These are phyloP conservation scores for Coryphaenoides rupestris DNA, from an alignment of 2,113 vertebrate genomes.

Conservation along the genomic window DNA sequence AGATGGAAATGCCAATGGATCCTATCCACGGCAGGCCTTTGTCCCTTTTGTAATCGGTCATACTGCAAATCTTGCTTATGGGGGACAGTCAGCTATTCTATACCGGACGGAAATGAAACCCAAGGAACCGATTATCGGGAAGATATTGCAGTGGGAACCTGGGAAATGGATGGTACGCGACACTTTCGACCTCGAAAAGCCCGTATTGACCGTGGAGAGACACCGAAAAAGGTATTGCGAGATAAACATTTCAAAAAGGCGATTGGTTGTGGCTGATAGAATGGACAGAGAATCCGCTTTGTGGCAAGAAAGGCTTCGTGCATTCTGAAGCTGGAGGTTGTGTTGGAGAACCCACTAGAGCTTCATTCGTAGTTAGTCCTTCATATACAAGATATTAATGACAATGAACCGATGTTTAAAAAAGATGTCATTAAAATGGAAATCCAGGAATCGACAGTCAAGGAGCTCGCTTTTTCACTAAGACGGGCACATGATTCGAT, in stretches of 20 bases:
- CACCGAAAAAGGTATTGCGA: slow-evolving; percentile 51
- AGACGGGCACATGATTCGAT: slow-evolving; percentile 63
- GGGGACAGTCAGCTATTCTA: slow-evolving; percentile 60
- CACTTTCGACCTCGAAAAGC: slow-evolving; percentile 38
- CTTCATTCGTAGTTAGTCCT: slow-evolving; percentile 48
- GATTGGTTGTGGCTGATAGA: slow-evolving; percentile 52
- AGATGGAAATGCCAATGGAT: neutral
- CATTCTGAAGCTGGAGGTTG: slow-evolving; percentile 56
- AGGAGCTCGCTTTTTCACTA: slow-evolving; percentile 50
- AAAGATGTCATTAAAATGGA: slow-evolving; percentile 43
- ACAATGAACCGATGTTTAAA: slow-evolving; percentile 63
- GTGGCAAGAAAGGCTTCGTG: slow-evolving; percentile 31
- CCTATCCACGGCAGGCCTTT: neutral
- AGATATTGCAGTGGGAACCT: slow-evolving; percentile 58
- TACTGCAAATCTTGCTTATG: slow-evolving; percentile 29
- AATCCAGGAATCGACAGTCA: slow-evolving; percentile 50
- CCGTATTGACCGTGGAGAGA: slow-evolving; percentile 35
- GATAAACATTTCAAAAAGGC: slow-evolving; percentile 37
- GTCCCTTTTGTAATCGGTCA: neutral
- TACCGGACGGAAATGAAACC: slow-evolving; percentile 69
- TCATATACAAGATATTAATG: slow-evolving; percentile 70
- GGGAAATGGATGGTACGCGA: slow-evolving; percentile 14
- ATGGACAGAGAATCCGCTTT: slow-evolving; percentile 65
- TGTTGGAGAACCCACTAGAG: slow-evolving; percentile 30
- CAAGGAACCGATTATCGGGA: slow-evolving; percentile 60